Evolutionary conservation across 2,113 vertebrate genomes (phyloP).

Genomic region (Corynorhinus townsendii): DNA sequence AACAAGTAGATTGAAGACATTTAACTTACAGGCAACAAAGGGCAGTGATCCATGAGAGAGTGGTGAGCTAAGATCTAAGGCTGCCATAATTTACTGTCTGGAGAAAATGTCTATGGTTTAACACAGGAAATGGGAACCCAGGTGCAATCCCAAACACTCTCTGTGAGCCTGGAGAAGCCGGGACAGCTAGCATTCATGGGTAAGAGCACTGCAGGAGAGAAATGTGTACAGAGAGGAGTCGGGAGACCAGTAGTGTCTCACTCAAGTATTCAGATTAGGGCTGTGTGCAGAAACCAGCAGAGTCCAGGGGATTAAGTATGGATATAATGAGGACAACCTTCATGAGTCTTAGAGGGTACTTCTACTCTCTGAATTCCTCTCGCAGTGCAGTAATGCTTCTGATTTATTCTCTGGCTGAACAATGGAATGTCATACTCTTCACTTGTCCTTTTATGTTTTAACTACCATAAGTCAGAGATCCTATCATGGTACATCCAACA

Average conservation of each 20-base stretch:
- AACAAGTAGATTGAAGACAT: not conserved
- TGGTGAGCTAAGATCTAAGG: not conserved
- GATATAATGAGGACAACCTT: not conserved
- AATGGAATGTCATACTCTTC: not conserved
- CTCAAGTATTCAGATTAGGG: not conserved
- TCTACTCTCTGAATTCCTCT: not conserved
- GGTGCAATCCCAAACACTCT: not conserved
- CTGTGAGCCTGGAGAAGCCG: not conserved
- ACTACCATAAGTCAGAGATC: not conserved
- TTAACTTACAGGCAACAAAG: not conserved
- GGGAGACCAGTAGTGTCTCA: not conserved
- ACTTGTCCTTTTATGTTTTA: not conserved
- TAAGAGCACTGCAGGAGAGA: not conserved
- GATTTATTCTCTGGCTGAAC: not conserved
- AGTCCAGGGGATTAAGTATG: not conserved
- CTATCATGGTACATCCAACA: not conserved
- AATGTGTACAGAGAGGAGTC: too few relatives aligned
- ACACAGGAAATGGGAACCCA: not conserved
- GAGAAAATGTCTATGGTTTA: not conserved
- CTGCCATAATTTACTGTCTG: not conserved
- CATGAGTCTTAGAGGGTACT: not conserved
- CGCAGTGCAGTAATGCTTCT: not conserved
- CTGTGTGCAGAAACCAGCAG: not conserved
- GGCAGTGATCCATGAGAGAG: not conserved
- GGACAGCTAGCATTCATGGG: not conserved